Evolutionary conservation across 2,797 vertebrate genomes (phyloP), one percentile per base, ranked within the genome.

Genomic region (Morelia viridis): DNA sequence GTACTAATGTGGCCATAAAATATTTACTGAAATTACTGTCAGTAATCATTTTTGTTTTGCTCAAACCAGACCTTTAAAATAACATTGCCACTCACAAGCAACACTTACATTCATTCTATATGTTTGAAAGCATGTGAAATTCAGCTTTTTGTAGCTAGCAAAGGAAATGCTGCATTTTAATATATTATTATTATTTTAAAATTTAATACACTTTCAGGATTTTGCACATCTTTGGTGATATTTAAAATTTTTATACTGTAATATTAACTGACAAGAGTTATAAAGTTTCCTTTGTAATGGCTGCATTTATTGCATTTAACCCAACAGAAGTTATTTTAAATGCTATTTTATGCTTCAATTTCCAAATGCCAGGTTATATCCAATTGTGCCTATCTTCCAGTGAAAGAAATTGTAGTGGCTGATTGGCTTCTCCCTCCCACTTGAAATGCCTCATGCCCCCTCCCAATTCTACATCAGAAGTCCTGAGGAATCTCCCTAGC

Each of bases 321-420:
- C 94, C 94, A 3, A 62, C 96, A 91, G 95, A 96, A 97, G 92
- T 94, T 91, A 87, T 95, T 95, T 91, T 62, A 96, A 95, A 89
- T 95, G 93, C 87, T 65, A 68, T 94, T 93, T 92, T 90, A 94
- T 94, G 94, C 97, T 97, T 98, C 10, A 17, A 80, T 80, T 80
- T 80, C 19, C 71, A 80, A 80, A 80, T 80, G 35, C 71, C 35
- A 80, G 8, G 19, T 46, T 96, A 96, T 97, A 98, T 98, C 96
- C 95, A 95, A 96, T 46, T 80, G 35, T 80, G 71, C 35, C 71
- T 80, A 80, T 80, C 98, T 97, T 97, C 97, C 90, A 96, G 94
- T 91, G 41, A 94, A 89, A 95, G 46, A 71, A 5, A 71, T 71
- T 71, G 46, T 85, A 57, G 22, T 57, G 84, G 46, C 22, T 57